Percentiles rank a stretch among this genome's conserved stretches.
phyloP scores from a whole-genome alignment of 2,113 vertebrate species.

The Redunca redunca region DNA sequence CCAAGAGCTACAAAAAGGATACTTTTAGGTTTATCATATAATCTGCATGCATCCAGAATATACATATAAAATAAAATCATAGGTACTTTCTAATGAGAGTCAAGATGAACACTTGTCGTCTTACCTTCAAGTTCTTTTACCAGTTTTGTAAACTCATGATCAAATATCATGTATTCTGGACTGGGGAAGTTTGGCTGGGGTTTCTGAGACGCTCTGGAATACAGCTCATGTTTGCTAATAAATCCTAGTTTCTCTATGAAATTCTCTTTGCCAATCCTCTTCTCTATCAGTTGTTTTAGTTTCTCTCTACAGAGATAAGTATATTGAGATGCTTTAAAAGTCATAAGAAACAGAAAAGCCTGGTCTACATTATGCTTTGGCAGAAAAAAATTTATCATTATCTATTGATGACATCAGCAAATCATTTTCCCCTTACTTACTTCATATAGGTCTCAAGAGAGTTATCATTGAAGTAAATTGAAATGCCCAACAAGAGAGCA shows the following conservation, averaged over 20 bases:
- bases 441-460: conserved; percentile 95
- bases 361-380: not conserved
- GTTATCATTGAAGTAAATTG: conserved; percentile 98
- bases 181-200: conserved; percentile 93
- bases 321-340: not conserved
- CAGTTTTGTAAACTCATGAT: conserved; percentile 98
- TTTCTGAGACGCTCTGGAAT: conserved; percentile 96
- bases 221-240: conserved; percentile 96
- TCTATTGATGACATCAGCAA: not conserved
- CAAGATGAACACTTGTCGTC: not conserved
- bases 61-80: not conserved
- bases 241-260: conserved; percentile 97
- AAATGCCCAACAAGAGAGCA: conserved; percentile 95
- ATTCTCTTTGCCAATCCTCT: conserved; percentile 98
- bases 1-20: not conserved
- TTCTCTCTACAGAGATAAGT: conserved; percentile 87
- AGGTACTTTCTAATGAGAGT: not conserved
- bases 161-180: conserved; percentile 97
- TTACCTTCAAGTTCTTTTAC: conserved; percentile 98
- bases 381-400: not conserved
- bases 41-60: not conserved
- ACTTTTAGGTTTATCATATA: not conserved
- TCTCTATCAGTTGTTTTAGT: conserved; percentile 97
- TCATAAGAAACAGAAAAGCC: not conserved
- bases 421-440: conserved; percentile 79